Base-by-base conservation (phyloP, 2,113 vertebrate genomes). In the Scophthalmus maximus region DNA sequence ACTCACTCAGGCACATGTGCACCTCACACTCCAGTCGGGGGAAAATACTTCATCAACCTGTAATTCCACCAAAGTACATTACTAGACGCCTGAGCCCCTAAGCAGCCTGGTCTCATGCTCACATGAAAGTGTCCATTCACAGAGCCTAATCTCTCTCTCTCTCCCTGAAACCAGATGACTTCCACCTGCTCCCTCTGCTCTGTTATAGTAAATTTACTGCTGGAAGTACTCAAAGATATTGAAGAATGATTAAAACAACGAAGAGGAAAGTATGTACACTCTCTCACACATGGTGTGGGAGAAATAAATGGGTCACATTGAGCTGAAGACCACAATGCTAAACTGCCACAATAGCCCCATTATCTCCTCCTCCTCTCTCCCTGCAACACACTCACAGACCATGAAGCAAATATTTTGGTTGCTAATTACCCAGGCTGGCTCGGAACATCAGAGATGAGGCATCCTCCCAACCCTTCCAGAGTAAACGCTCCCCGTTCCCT, bases 91-190 rank as follows among this genome's bases (percentile, higher is more conserved):
- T 38, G 53, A 85, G 73, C 59, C 64, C 71, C 25, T 34, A 10
- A 81, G 57, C 81, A 81, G 65, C 64, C 65, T 64, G 83, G 61
- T 80, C 71, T 69, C 69, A 76, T 66, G 61, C 23, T 27, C 34
- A 66, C 46, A 74, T 63, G 55, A 82, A 88, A 78, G 67, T 73
- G 38, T 74, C 52, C 78, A 87, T 86, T 91, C 85, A 90, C 70
- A 76, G 52, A 65, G 60, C 63, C 51, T 67, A 69, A 76, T 71
- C 70, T 60, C 22, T 38, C 50, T 30, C 22, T 26, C 59, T 69
- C 55, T 30, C 30, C 62, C 44, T 18, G 46, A 53, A 57, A 68
- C 40, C 73, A 78, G 63, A 79, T 68, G 65, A 40, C 40, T 38
- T 56, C 52, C 82, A 85, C 63, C 32, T 84, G 79, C 62, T 47